phyloP scores from a whole-genome alignment of 2,797 vertebrate species.

The Australoheros facetus region DNA sequence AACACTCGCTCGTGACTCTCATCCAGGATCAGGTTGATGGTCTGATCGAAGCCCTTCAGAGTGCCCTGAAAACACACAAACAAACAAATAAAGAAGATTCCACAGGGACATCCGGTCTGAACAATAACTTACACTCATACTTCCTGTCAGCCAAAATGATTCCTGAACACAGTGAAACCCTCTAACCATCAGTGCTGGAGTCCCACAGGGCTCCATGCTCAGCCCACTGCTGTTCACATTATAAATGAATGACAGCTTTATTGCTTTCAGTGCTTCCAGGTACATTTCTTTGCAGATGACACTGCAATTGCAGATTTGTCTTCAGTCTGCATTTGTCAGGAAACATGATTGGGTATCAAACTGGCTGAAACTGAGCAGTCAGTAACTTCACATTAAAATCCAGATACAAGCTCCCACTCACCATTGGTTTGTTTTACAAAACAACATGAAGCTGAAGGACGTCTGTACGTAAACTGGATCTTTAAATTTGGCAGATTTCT shows the following conservation, averaged over 20 bases:
- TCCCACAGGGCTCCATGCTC: too few species aligned
- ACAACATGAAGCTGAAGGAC: too few species aligned
- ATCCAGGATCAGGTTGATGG: slow-evolving; percentile 98
- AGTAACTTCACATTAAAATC: too few species aligned
- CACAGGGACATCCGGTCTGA: neutral
- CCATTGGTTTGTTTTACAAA: too few species aligned
- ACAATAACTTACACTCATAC: neutral
- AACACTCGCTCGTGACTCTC: slow-evolving; percentile 99
- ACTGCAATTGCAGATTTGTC: neutral
- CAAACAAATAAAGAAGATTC: neutral
- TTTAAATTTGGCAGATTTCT: too few species aligned
- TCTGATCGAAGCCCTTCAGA: slow-evolving; percentile 98
- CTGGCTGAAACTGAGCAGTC: too few species aligned
- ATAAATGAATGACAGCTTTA: neutral
- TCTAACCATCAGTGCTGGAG: neutral
- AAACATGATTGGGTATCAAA: neutral
- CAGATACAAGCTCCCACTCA: too few species aligned
- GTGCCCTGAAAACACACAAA: slow-evolving; percentile 84
- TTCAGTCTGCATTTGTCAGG: neutral
- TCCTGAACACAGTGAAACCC: neutral
- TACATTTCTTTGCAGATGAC: neutral
- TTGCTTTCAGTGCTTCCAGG: neutral
- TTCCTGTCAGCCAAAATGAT: neutral
- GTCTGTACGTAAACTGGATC: too few species aligned
- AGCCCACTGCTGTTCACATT: neutral